Evolutionary conservation across 2,888 invertebrate species (phyloP), one percentile per base, ranked within the genome.

Genomic region (Creontiades dilutus): DNA sequence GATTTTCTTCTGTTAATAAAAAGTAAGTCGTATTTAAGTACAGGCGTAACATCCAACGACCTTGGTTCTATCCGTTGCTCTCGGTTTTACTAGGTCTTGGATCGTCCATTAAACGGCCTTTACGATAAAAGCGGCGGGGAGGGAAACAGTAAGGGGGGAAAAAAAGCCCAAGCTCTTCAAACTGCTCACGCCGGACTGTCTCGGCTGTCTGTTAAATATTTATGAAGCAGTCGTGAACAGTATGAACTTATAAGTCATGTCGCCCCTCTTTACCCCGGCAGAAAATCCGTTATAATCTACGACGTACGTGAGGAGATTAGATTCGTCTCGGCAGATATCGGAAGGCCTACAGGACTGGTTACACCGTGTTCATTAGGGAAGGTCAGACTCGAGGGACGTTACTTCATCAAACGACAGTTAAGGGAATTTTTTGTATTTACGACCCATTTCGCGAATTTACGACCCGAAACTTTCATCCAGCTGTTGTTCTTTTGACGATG

Each of bases 241-340:
- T 85, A 85, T 85, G 85, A 85, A 85, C 85, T 57, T 85, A 85
- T 85, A 85, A 85, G 85, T 85, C 85, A 85, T 85, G 85, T 37
- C 57, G 37, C 27, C 37, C 47, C 37, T 19, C 55, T 85, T 55
- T 52, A 12, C 85, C 55, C 37, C 61, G 37, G 57, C 85, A 57
- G 85, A 57, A 85, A 85, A 57, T 85, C 85, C 85, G 85, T 85
- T 85, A 85, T 85, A 85, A 85, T 85, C 85, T 85, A 57, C 78
- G 57, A 57, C 52, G 57, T 85, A 85, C 85, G 85, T 85, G 85
- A 85, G 85, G 27, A 85, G 85, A 85, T 85, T 85, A 85, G 85
- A 85, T 85, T 57, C 85, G 85, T 78, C 78, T 78, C 78, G 78
- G n/a, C 46, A 46, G 78, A 78, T 78, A 78, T 78, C 78, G 47